Evolutionary conservation across 2,113 vertebrate species (phyloP), one percentile per base, ranked within the genome.

Genomic region (Nesogale talazaci): DNA sequence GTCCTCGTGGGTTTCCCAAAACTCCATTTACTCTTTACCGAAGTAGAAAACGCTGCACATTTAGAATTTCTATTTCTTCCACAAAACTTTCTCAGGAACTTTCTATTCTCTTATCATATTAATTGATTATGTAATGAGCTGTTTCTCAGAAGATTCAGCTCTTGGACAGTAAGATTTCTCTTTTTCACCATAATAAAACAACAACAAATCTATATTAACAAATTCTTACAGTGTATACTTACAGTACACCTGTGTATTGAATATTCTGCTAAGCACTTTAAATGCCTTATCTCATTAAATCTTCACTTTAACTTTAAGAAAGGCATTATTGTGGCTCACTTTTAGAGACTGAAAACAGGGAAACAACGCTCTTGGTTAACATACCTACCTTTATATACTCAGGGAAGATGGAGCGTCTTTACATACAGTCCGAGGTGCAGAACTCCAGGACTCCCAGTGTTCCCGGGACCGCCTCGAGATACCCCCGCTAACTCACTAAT

Each of bases 251-350:
- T 77, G 16, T 0, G 0, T 46, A 76, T 27, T 23, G 20, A 29
- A 69, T 36, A 34, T 34, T 90, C 31, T 90, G n/a, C 56, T 78
- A 63, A 34, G 36, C 6, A 59, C 1, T 36, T 65, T 70, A 81
- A 75, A 86, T 81, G 8, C 1, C 15, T 77, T 86, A 42, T 80
- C 36, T 72, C 42, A 80, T 80, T 79, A 75, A 56, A 14, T 88
- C 42, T 79, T 90, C 86, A 72, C 20, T n/a, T 67, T 34, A 63
- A 42, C 11, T 52, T 80, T 76, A 87, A 86, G 23, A 91, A 81
- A 80, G 46, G 81, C 10, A 29, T 72, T 67, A 56, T 87, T 36
- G 17, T 79, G 87, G 52, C 7, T 59, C 29, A 27, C 38, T 36
- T 91, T 83, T 78, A 38, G 22, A 80, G 59, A 40, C 40, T 7